A percentile compares a stretch with the other conserved stretches of the same genome.
Conservation (phyloP, 2,113 vertebrate genomes). For the Athene cunicularia region DNA sequence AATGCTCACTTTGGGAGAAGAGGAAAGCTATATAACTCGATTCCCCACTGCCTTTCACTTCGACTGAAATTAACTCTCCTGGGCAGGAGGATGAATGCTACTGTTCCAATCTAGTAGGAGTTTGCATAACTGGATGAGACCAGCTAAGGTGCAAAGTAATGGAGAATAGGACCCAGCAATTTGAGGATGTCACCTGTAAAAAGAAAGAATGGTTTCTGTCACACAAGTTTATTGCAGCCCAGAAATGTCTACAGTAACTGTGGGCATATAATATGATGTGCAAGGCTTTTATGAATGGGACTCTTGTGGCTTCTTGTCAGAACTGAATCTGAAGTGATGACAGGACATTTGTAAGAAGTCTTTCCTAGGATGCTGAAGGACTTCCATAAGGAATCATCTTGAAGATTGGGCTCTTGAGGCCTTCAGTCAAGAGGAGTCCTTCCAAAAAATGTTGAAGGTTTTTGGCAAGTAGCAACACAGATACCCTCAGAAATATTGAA, state of each 20-base stretch:
- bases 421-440: slow-evolving; percentile 41
- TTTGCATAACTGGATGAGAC: neutral
- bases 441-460: slow-evolving; percentile 56
- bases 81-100: slow-evolving; percentile 22
- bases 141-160: neutral
- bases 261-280: slow-evolving; percentile 62
- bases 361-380: slow-evolving; percentile 59
- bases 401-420: slow-evolving; percentile 55
- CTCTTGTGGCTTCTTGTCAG: slow-evolving; percentile 72
- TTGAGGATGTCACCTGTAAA: slow-evolving; percentile 49
- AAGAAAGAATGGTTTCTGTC: slow-evolving; percentile 58
- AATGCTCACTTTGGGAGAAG: neutral
- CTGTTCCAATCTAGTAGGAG: neutral
- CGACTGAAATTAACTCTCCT: neutral
- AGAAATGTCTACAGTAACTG: slow-evolving; percentile 57
- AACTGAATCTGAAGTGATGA: slow-evolving; percentile 71
- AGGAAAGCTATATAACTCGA: neutral
- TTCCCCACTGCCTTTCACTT: slow-evolving; percentile 30
- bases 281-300: slow-evolving; percentile 63
- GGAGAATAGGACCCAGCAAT: slow-evolving; percentile 13
- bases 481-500: neutral
- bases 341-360: slow-evolving; percentile 60
- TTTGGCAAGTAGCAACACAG: neutral
- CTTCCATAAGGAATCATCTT: slow-evolving; percentile 46
- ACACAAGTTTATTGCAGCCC: slow-evolving; percentile 61